A percentile compares a stretch with the other conserved stretches of the same genome.
phyloP scores from a whole-genome alignment of 2,113 vertebrate genomes.

The Calidris pygmaea region DNA sequence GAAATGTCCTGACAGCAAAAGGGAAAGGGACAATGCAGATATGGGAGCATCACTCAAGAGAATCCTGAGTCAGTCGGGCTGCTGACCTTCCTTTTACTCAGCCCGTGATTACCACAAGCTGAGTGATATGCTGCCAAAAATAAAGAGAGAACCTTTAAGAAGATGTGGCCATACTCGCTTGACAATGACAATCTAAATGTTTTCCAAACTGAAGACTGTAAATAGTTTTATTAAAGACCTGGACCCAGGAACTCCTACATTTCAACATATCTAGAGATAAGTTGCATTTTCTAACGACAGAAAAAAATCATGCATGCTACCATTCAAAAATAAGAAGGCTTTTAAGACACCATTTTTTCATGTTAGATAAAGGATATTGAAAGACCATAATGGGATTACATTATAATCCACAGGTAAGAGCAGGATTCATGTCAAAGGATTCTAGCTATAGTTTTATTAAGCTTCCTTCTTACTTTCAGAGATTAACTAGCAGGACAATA shows the following conservation, averaged over 20 bases:
- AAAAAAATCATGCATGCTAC: neutral
- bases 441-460: slow-evolving; percentile 38
- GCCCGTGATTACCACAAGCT: neutral
- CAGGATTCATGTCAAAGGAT: slow-evolving; percentile 47
- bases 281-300: neutral
- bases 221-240: neutral
- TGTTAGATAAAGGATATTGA: slow-evolving; percentile 38
- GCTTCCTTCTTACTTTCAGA: slow-evolving; percentile 31
- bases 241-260: neutral
- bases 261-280: neutral
- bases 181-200: neutral
- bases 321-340: neutral
- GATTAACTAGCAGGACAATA: slow-evolving; percentile 37
- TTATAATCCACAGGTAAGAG: slow-evolving; percentile 56
- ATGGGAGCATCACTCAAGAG: neutral
- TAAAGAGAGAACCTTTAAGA: neutral
- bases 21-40: neutral
- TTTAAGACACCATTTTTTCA: slow-evolving; percentile 5
- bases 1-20: neutral
- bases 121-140: neutral
- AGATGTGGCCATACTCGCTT: neutral
- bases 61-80: neutral
- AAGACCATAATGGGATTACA: slow-evolving; percentile 52
- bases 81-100: neutral
- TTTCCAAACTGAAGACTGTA: neutral